Base-by-base conservation (phyloP, 2,113 vertebrate genomes). In the Orientallactaga bullata region DNA sequence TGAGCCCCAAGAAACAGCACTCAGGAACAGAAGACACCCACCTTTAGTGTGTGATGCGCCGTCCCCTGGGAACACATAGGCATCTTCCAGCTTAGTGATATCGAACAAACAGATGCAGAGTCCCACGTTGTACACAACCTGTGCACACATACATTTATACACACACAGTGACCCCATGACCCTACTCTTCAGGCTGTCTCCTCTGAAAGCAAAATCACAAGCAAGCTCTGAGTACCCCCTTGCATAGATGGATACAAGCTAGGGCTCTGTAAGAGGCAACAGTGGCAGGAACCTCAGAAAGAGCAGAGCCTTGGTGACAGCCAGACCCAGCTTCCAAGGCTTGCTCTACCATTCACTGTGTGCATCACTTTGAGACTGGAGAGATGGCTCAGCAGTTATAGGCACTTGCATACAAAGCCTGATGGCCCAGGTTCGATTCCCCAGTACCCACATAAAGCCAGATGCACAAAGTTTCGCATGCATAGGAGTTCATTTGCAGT, bases 1-100 rank as follows among this genome's bases (percentile, higher is more conserved):
- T 55, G 55, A 55, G 15, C 55, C 55, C 55, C 55, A 55, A 47
- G 13, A 32, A 92, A 65, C 60, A n/a, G 55, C 3, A 65, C 58
- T n/a, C 26, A 91, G 63, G 28, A 66, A 84, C 35, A 65, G 68
- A 26, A 73, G 69, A 63, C 35, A 47, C 61, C 39, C 63, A 99
- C 99, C 99, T 99, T 99, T 99, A 32, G 99, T 99, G 93, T 99
- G 99, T 0, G 99, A 99, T 0, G 99, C 99, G 18, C 99, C 99
- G 8, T 99, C 99, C 17, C 99, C 99, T 1, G 99, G 99, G 96
- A 99, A 99, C 95, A 99, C 99, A 42, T 99, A 99, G 0, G 99
- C 99, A 8, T 99, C 99, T 58, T 99, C 99, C 97, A 99, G 97
- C 96, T 99, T 99, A 58, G 98, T 99, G 97, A 99, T 99, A 97